Conservation (phyloP, 2,113 vertebrate genomes). For the Microcebus lehilahytsara region DNA sequence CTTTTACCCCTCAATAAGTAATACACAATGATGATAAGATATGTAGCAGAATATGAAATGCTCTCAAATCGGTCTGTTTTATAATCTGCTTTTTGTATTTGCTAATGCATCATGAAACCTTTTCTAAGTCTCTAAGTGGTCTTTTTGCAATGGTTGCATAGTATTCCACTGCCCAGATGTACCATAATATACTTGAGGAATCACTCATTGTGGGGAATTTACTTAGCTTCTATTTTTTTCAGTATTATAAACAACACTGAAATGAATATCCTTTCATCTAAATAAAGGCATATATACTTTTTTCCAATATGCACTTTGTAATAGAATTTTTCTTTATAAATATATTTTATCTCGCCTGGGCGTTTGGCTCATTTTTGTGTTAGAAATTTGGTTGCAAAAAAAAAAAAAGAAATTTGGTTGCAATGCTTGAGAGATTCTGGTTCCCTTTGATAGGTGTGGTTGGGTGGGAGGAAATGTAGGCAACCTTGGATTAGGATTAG, state of each 20-base stretch:
- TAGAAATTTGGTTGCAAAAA: background rate
- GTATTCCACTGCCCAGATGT: background rate
- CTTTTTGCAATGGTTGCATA: background rate
- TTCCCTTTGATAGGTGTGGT: background rate
- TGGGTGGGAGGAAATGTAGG: background rate
- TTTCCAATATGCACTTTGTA: background rate
- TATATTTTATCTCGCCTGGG: background rate
- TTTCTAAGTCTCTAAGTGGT: background rate
- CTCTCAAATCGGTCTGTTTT: background rate
- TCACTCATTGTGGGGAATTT: background rate
- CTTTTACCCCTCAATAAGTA: background rate
- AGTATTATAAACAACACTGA: background rate
- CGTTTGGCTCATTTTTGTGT: background rate
- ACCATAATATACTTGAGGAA: background rate
- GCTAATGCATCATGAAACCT: background rate
- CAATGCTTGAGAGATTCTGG: background rate
- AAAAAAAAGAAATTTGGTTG: background rate
- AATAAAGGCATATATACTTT: background rate
- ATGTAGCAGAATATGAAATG: background rate
- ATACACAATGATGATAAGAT: background rate
- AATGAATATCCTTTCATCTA: background rate
- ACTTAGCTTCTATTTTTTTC: background rate
- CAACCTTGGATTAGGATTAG: background rate
- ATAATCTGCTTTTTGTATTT: conserved; percentile 15
- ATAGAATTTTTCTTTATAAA: background rate